Base-by-base conservation (phyloP, 2,888 invertebrate genomes). In the Thecocarcelia acutangulata region DNA sequence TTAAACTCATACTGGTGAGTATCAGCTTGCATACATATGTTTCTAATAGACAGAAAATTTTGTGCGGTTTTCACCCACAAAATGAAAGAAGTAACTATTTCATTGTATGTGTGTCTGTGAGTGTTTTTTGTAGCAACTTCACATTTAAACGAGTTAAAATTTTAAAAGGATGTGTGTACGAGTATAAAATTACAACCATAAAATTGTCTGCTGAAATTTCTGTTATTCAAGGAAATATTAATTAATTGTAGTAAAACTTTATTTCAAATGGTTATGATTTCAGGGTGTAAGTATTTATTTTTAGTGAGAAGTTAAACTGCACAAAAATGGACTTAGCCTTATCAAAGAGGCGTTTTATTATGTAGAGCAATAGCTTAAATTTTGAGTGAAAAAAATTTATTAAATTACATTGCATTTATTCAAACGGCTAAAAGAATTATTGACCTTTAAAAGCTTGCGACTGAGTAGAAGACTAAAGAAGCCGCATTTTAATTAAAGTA, bases 221-320 rank as follows among this genome's bases (percentile, higher is more conserved):
- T 48, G 40, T 70, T 58, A 59, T 15, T 54, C 44, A 12, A 52
- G 33, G 42, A 52, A 73, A 63, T 44, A 33, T 63, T 63, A 61
- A 54, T 63, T 73, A 63, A 73, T 63, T 52, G 33, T 11, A n/a
- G 28, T 19, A 17, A 9, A 9, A 58, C 33, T 37, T 40, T 5
- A 17, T 1, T 17, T 19, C n/a, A n/a, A 19, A 44, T 33, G 9
- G 13, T 13, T 13, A 24, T n/a, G 13, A 15, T 28, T 17, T 3
- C 4, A 11, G 1, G 40, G 8, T 21, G 11, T n/a, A n/a, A n/a
- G n/a, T 9, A 1, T 44, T 40, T 8, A 28, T 1, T 15, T 61
- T 37, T n/a, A 6, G 17, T 12, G 17, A 37, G 24, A 13, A 24
- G 3, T 4, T 21, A 1, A 33, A 33, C 33, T 24, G 24, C 3